These are phyloP conservation scores for Entomyzon cyanotis DNA, from an alignment of 2,113 vertebrate genomes.

Conservation along the genomic window DNA sequence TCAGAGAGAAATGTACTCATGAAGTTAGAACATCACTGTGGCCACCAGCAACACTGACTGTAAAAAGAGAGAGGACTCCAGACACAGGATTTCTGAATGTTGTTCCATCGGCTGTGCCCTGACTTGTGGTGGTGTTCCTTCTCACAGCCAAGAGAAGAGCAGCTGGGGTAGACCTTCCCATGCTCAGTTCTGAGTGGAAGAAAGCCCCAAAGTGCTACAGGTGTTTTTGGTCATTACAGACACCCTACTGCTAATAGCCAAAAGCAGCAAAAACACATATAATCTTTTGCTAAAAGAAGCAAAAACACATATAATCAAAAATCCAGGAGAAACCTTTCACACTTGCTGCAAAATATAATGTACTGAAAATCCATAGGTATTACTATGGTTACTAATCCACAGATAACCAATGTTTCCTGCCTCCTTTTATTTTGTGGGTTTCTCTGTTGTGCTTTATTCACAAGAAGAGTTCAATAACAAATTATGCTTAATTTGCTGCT, in stretches of 20 bases:
- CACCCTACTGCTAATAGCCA: not conserved
- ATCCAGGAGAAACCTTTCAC: not conserved
- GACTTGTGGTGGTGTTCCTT: not conserved
- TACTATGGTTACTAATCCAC: conserved; percentile 30
- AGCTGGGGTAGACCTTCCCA: not conserved
- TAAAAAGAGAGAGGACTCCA: not conserved
- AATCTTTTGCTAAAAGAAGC: not conserved
- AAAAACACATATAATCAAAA: not conserved
- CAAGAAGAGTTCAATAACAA: conserved; percentile 19
- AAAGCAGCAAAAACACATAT: not conserved
- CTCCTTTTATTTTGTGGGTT: not conserved
- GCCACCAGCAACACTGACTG: not conserved
- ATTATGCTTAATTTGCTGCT: conserved; percentile 34
- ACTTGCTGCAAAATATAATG: not conserved
- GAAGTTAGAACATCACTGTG: not conserved
- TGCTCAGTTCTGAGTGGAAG: not conserved
- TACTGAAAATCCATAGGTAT: conserved; percentile 1
- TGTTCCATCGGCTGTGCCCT: not conserved
- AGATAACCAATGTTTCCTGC: not conserved
- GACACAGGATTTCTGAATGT: not conserved
- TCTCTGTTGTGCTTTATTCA: conserved; percentile 6
- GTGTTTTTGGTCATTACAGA: not conserved
- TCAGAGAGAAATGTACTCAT: not conserved
- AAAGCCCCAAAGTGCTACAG: not conserved
- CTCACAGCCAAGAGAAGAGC: not conserved